These are phyloP conservation scores for Ataeniobius toweri DNA, from an alignment of 2,797 vertebrate genomes.

Conservation along the genomic window DNA sequence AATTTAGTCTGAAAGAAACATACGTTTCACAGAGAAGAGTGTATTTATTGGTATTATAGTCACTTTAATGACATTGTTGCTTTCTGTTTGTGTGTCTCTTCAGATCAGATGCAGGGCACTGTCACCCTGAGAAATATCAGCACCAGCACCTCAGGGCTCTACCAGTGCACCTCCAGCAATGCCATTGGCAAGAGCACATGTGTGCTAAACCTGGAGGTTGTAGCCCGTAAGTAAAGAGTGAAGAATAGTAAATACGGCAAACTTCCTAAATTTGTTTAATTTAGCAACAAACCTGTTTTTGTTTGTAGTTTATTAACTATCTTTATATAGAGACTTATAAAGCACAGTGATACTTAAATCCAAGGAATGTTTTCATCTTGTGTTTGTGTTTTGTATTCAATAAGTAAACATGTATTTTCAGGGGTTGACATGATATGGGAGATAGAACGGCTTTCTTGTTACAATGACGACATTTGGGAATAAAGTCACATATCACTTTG, in stretches of 20 bases:
- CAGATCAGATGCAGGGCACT: conserved; percentile 97
- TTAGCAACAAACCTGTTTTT: background rate
- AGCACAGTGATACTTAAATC: background rate
- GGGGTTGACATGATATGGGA: conserved; percentile 1
- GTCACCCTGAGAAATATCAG: conserved; percentile 96
- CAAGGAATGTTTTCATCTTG: background rate
- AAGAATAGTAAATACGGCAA: background rate
- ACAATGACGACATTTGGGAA: conserved; percentile 1
- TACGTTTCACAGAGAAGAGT: conserved; percentile 1
- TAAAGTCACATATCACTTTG: conserved; percentile 4
- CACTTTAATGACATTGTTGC: conserved; percentile 12
- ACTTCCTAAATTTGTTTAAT: background rate
- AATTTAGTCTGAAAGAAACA: background rate
- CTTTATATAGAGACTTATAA: background rate
- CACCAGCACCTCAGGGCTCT: conserved; percentile 89
- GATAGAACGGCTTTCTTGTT: background rate
- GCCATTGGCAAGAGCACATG: conserved; percentile 95
- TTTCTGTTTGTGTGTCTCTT: conserved; percentile 31
- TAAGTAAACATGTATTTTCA: background rate
- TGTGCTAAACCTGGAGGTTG: conserved; percentile 92
- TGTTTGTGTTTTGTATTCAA: background rate
- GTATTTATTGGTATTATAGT: conserved; percentile 3
- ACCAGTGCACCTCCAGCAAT: conserved; percentile 96
- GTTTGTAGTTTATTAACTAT: background rate
- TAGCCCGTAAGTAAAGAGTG: conserved; percentile 87